phyloP scores from a whole-genome alignment of 2,113 vertebrate genomes.

The Chascanopsetta lugubris region DNA sequence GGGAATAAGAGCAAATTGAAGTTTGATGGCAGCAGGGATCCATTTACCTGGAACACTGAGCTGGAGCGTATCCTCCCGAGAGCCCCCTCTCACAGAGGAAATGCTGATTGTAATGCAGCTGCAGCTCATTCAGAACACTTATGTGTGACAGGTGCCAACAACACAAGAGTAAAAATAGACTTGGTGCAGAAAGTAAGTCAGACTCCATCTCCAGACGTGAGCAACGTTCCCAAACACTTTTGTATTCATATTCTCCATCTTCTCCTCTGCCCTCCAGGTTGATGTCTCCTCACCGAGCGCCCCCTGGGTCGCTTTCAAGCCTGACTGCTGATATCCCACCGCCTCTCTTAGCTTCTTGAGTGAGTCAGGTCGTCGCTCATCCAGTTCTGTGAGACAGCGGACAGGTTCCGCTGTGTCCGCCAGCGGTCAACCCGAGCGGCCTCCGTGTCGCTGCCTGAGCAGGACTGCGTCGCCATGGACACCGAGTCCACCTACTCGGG shows the following conservation, averaged over 20 bases:
- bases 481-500: constrained; percentile 96
- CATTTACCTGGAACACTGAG: constrained; percentile 44
- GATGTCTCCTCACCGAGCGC: constrained; percentile 66
- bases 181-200: background rate
- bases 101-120: constrained; percentile 34
- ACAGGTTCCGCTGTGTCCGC: constrained; percentile 34
- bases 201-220: constrained; percentile 5
- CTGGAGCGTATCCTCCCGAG: constrained; percentile 31
- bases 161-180: background rate
- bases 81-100: background rate
- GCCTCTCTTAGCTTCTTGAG: constrained; percentile 65
- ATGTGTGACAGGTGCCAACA: background rate
- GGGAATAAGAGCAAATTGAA: constrained; percentile 52
- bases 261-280: constrained; percentile 60
- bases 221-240: constrained; percentile 33
- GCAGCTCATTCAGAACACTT: background rate
- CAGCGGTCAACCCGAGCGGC: constrained; percentile 53
- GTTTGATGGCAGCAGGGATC: constrained; percentile 20
- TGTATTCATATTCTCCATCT: constrained; percentile 34
- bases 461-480: constrained; percentile 86
- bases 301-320: constrained; percentile 69
- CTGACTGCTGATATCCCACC: constrained; percentile 56
- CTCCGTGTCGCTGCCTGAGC: constrained; percentile 34
- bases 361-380: constrained; percentile 38
- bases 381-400: constrained; percentile 48